Conservation (phyloP, 1,140 invertebrate species). For the Hyposmocoma kahamanoa region DNA sequence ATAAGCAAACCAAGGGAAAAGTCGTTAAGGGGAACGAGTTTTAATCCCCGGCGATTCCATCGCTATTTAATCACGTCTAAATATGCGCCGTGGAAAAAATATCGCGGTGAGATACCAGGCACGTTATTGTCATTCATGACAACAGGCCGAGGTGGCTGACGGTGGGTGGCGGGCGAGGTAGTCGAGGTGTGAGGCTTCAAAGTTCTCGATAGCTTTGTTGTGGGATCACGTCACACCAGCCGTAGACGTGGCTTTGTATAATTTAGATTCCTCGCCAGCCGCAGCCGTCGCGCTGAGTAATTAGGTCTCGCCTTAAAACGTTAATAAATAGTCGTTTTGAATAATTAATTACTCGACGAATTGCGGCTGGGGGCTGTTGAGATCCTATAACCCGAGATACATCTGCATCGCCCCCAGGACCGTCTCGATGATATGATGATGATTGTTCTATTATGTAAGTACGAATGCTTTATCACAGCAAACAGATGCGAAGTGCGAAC, state of each 20-base stretch:
- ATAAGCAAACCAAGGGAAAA: conserved; percentile 51
- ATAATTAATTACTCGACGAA: neutral
- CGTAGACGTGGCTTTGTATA: conserved; percentile 12
- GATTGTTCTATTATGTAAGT: too few relatives aligned
- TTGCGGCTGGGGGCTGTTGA: neutral
- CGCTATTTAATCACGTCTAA: conserved; percentile 64
- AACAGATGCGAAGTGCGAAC: conserved; percentile 16
- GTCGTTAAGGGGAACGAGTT: conserved; percentile 53
- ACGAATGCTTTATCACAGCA: conserved; percentile 9
- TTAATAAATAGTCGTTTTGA: conserved; percentile 3
- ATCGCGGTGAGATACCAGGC: conserved; percentile 47
- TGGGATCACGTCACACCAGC: conserved; percentile 17
- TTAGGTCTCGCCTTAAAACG: conserved; percentile 4
- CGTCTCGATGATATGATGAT: too few relatives aligned
- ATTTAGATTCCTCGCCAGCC: conserved; percentile 9
- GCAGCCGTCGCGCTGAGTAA: conserved; percentile 1
- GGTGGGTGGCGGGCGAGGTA: conserved; percentile 11
- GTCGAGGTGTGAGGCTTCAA: conserved; percentile 15
- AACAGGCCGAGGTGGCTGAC: conserved; percentile 40
- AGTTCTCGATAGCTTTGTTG: conserved; percentile 26
- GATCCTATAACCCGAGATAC: neutral
- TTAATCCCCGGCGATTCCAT: conserved; percentile 32
- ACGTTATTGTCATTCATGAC: conserved; percentile 67
- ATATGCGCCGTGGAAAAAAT: conserved; percentile 64
- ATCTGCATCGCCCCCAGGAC: neutral